These are phyloP conservation scores for Glaucidium brasilianum DNA, from an alignment of 2,113 vertebrate genomes.

Conservation along the genomic window DNA sequence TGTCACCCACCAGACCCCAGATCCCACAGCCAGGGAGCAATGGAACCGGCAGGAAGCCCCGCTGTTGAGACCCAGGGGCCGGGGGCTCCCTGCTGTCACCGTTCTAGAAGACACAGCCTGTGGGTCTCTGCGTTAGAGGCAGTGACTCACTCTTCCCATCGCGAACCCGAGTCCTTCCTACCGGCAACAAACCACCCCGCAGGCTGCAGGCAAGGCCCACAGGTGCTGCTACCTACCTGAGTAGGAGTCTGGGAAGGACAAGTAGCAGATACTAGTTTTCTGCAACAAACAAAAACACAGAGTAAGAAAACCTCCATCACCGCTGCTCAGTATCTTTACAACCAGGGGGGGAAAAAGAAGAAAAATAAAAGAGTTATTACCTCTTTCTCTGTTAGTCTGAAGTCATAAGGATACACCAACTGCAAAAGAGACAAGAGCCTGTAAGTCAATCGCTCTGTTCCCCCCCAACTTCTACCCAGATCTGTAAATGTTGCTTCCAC, in stretches of 20 bases:
- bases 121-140: background rate
- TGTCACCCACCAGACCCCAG: background rate
- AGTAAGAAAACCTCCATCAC: background rate
- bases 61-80: background rate
- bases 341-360: fast-evolving
- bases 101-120: background rate
- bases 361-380: constrained; percentile 38
- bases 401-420: constrained; percentile 88
- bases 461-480: too few species aligned
- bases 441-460: fast-evolving
- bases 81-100: background rate
- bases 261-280: constrained; percentile 95
- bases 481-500: background rate
- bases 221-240: constrained; percentile 76
- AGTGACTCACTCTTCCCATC: background rate
- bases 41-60: background rate
- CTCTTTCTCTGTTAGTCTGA: constrained; percentile 92
- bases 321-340: background rate
- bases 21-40: background rate
- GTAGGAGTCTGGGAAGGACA: constrained; percentile 97
- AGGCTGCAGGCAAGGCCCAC: background rate
- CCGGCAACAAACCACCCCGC: fast-evolving
- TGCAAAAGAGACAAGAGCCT: constrained; percentile 59
- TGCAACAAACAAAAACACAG: constrained; percentile 52
- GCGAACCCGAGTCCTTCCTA: fast-evolving